phyloP scores from a whole-genome alignment of 2,888 invertebrate genomes.

The Acholoe squamosa region DNA sequence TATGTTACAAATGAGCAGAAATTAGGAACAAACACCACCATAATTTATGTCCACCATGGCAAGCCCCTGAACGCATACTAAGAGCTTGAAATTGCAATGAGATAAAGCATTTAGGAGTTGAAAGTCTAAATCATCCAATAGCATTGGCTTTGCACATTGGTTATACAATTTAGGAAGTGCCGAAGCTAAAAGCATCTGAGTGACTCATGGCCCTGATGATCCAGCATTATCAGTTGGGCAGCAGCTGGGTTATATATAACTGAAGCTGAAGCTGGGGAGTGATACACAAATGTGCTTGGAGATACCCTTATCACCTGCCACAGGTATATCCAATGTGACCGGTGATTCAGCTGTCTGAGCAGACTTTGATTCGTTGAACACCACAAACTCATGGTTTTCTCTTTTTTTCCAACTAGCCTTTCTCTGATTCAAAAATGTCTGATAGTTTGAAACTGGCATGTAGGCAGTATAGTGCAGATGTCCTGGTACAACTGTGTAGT shows the following conservation, averaged over 20 bases:
- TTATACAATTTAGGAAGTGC: too few relatives aligned
- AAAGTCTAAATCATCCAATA: not conserved
- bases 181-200: too few relatives aligned
- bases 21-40: not conserved
- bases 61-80: too few relatives aligned
- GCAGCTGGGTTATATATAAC: too few relatives aligned
- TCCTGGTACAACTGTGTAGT: too few relatives aligned
- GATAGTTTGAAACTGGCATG: too few relatives aligned
- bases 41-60: not conserved
- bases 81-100: not conserved
- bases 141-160: too few relatives aligned
- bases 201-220: too few relatives aligned
- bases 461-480: too few relatives aligned
- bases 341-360: not conserved
- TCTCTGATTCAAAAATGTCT: too few relatives aligned
- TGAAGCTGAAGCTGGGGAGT: too few relatives aligned
- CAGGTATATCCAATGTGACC: not conserved
- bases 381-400: not conserved
- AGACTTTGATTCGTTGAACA: not conserved
- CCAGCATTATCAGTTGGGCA: not conserved
- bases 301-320: constrained; percentile 2
- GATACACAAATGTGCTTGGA: not conserved
- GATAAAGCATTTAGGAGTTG: not conserved
- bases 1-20: not conserved
- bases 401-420: too few relatives aligned